These are phyloP conservation scores for Phoxinus dragarum DNA, from an alignment of 2,797 vertebrate species.

Conservation along the genomic window DNA sequence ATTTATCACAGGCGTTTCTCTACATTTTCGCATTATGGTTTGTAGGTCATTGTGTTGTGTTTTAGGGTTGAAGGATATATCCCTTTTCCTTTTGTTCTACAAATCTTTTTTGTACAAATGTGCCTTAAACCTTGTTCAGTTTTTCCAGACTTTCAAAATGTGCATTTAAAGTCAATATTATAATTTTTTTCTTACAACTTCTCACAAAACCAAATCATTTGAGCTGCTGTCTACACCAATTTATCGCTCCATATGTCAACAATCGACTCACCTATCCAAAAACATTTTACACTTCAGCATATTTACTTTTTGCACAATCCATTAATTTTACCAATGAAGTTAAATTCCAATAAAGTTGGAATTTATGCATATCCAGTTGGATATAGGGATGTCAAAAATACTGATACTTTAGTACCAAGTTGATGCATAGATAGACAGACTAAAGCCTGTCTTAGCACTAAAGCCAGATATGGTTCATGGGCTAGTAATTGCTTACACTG, in stretches of 20 bases:
- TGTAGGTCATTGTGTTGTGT: neutral
- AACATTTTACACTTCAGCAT: too few relatives aligned
- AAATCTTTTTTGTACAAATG: too few relatives aligned
- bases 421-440: too few relatives aligned
- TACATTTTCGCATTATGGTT: fast-evolving
- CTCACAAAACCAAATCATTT: neutral
- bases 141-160: neutral
- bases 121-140: too few relatives aligned
- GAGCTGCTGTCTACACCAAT: neutral
- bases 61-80: too few relatives aligned
- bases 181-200: neutral
- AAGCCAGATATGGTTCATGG: conserved; percentile 10
- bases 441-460: neutral
- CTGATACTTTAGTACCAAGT: neutral
- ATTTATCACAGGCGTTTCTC: neutral
- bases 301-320: too few relatives aligned
- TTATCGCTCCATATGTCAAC: neutral
- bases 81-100: neutral
- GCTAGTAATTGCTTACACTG: conserved; percentile 27
- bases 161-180: neutral
- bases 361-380: too few relatives aligned
- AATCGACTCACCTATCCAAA: neutral
- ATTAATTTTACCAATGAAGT: too few relatives aligned
- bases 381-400: neutral
- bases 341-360: too few relatives aligned